Conservation (phyloP, 2,113 vertebrate genomes). For the Oenanthe melanoleuca region DNA sequence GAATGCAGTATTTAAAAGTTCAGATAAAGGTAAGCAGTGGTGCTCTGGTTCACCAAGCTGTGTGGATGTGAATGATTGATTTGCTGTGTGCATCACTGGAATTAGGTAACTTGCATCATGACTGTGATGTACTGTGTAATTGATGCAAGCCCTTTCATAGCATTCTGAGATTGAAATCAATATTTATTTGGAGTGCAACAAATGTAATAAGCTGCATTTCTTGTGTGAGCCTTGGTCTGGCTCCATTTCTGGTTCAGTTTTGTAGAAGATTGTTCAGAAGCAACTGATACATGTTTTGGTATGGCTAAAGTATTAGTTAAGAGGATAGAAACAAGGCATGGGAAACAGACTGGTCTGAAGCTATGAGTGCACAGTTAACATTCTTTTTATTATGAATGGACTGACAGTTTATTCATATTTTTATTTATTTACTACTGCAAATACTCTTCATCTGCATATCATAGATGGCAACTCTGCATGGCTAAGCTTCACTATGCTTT, state of each 20-base stretch:
- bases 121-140: constrained; percentile 80
- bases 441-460: neutral
- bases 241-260: constrained; percentile 33
- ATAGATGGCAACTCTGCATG: neutral
- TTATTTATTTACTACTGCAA: constrained; percentile 4
- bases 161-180: constrained; percentile 80
- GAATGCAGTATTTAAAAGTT: constrained; percentile 73
- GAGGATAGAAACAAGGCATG: constrained; percentile 33
- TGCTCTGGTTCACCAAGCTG: constrained; percentile 63
- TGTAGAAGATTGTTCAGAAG: constrained; percentile 66
- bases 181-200: constrained; percentile 80
- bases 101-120: constrained; percentile 75
- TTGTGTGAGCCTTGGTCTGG: constrained; percentile 69
- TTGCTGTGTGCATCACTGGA: constrained; percentile 71
- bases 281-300: constrained; percentile 46
- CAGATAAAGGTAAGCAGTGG: constrained; percentile 72
- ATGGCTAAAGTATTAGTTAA: constrained; percentile 33
- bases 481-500: neutral
- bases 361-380: constrained; percentile 17
- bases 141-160: constrained; percentile 78
- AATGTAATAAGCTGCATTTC: constrained; percentile 75
- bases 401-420: neutral
- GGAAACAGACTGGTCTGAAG: constrained; percentile 38
- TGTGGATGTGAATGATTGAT: constrained; percentile 75
- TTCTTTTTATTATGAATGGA: neutral